Evolutionary conservation across 2,113 vertebrate genomes (phyloP).

Genomic region (Nesospiza acunhae): DNA sequence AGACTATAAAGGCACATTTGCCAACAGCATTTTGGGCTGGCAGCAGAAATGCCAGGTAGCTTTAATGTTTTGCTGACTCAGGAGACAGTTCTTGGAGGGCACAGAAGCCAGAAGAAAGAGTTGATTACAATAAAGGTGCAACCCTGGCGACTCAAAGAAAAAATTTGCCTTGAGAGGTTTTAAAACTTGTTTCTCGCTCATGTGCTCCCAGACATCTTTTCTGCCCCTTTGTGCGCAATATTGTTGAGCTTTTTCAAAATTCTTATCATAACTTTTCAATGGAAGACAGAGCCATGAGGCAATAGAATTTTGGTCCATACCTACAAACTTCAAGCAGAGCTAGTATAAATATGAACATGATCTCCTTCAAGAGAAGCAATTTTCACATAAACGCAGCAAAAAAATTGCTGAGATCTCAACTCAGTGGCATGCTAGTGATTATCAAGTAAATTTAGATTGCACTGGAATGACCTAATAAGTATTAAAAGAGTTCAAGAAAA

Average conservation of each 20-base stretch:
- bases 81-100: background rate
- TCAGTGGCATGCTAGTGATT: background rate
- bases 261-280: background rate
- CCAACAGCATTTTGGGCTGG: background rate
- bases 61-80: background rate
- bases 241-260: background rate
- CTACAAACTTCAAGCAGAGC: background rate
- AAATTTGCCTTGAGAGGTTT: background rate
- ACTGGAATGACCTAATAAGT: background rate
- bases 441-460: background rate
- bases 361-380: background rate
- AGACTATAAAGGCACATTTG: background rate
- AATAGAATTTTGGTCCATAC: background rate
- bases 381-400: background rate
- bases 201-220: background rate
- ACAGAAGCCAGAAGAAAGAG: background rate
- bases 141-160: background rate
- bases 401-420: background rate
- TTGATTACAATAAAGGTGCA: background rate
- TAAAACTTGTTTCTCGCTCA: background rate
- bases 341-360: background rate
- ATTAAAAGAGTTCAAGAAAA: background rate
- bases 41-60: background rate
- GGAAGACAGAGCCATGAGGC: background rate
- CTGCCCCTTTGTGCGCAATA: background rate